These are phyloP conservation scores for Syngnathus floridae DNA, from an alignment of 2,113 vertebrate species.

Conservation along the genomic window DNA sequence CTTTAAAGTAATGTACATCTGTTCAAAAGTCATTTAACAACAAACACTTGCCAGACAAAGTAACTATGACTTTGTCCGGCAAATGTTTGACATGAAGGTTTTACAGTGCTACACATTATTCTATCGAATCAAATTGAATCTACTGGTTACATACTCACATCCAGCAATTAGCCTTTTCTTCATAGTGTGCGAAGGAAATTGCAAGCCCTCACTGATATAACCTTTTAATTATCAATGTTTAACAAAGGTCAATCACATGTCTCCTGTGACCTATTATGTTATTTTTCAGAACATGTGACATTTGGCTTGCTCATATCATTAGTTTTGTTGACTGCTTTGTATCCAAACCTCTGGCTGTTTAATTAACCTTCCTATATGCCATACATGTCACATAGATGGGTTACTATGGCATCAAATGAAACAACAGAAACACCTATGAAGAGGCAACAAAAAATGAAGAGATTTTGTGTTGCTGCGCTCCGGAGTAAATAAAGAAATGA, in stretches of 20 bases:
- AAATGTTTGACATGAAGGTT: too few species aligned
- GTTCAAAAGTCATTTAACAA: too few species aligned
- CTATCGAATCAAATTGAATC: too few species aligned
- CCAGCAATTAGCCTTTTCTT: too few species aligned
- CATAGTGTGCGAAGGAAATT: neutral
- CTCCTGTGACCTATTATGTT: neutral
- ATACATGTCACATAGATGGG: neutral
- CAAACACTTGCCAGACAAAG: too few species aligned
- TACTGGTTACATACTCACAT: too few species aligned
- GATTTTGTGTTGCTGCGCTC: neutral
- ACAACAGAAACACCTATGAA: neutral
- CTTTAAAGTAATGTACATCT: too few species aligned
- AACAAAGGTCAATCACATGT: neutral
- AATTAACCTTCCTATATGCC: neutral
- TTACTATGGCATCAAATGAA: neutral
- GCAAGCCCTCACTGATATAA: neutral
- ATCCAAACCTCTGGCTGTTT: neutral
- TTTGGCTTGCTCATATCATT: neutral
- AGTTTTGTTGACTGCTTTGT: neutral
- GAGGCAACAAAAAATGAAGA: neutral
- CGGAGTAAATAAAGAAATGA: constrained; percentile 6
- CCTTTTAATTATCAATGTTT: constrained; percentile 1
- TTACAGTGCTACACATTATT: too few species aligned
- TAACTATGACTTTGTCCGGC: too few species aligned
- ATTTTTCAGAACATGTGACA: constrained; percentile 1